Base-by-base conservation (phyloP, 2,797 vertebrate species). In the Sylvia borin region DNA sequence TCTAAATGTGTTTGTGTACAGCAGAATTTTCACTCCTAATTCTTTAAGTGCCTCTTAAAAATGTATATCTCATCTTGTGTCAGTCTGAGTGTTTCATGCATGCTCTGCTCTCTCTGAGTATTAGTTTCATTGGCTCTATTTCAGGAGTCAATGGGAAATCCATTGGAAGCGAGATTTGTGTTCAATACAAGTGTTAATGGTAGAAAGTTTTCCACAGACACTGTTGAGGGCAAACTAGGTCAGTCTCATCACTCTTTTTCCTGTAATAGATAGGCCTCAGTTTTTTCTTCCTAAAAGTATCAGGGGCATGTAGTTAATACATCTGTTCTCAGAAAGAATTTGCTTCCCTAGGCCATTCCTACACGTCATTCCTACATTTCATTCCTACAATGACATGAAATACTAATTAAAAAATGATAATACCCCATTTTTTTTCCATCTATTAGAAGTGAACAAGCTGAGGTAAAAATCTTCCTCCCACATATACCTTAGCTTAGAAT, bases 91-190 rank as follows among this genome's bases (percentile, higher is more conserved):
- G 54, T 72, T 83, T 61, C 9, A 9, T 13, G 17, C 10, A 0
- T 25, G 24, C 66, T 61, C 40, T 64, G 13, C 18, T 53, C 43
- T 24, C 5, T 86, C 31, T 10, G 45, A 81, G 90, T 85, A n/a
- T 85, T 55, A 48, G 70, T 66, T 93, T 84, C 2, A 5, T 18
- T 93, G 61, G 74, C 88, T 86, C 32, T 24, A 2, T 88, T 90
- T 94, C 90, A 94, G 34, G 32, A 92, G n/a, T 42, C 64, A 34
- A 4, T 26, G 53, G 36, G 34, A 87, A 95, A 74, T 93, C 72
- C 26, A 10, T 45, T 74, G 73, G 54, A 94, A 82, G 11, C 19
- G 58, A 68, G 38, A 50, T 62, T 92, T 84, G 43, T 76, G 64
- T 80, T 90, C n/a, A 36, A 8, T 57, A 1, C 5, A 31, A 66